phyloP scores from a whole-genome alignment of 1,140 invertebrate genomes.

The Tribolium madens region DNA sequence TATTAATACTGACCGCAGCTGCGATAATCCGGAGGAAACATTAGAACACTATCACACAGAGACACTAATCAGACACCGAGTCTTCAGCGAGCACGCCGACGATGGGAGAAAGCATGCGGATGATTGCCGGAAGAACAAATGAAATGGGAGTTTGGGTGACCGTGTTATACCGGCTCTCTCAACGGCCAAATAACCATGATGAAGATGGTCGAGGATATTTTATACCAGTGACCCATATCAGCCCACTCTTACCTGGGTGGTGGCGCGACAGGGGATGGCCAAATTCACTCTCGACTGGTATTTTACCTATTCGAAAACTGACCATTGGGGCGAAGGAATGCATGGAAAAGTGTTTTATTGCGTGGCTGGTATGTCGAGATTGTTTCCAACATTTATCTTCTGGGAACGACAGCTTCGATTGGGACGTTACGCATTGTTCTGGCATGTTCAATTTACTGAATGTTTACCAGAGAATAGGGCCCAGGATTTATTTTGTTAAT shows the following conservation, averaged over 20 bases:
- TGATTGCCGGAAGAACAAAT: constrained; percentile 46
- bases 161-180: constrained; percentile 52
- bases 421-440: constrained; percentile 28
- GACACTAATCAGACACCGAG: constrained; percentile 19
- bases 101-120: constrained; percentile 18
- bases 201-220: constrained; percentile 39
- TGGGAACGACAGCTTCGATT: constrained; percentile 27
- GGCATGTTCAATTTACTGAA: constrained; percentile 19
- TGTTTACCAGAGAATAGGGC: constrained; percentile 1
- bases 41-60: constrained; percentile 16
- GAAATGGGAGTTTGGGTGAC: constrained; percentile 49
- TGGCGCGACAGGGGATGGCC: background rate
- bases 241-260: constrained; percentile 14
- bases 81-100: background rate
- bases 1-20: background rate
- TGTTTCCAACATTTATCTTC: constrained; percentile 18
- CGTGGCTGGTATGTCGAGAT: constrained; percentile 22
- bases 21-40: constrained; percentile 34
- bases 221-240: constrained; percentile 42
- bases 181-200: constrained; percentile 46
- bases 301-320: too few species aligned
- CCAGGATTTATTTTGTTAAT: constrained; percentile 25
- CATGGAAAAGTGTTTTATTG: constrained; percentile 20
- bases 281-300: constrained; percentile 36
- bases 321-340: background rate